These are phyloP conservation scores for Branchinecta lynchi DNA, from an alignment of 1,140 invertebrate genomes.

Conservation along the genomic window DNA sequence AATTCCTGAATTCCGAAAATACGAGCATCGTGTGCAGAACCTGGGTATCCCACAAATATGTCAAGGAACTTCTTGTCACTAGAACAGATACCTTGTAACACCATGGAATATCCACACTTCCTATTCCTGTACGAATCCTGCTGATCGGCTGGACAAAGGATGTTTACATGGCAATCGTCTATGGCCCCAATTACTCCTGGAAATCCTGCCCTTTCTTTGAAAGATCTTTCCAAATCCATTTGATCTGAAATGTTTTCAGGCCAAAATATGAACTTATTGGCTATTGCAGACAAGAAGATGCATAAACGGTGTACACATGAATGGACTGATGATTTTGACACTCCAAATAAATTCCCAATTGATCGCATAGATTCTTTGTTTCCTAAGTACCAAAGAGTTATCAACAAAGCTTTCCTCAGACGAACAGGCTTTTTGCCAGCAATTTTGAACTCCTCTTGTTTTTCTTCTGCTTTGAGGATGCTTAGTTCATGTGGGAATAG, in stretches of 20 bases:
- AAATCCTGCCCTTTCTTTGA: slow-evolving; percentile 11
- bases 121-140: neutral
- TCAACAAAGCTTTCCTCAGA: neutral
- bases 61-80: slow-evolving; percentile 18
- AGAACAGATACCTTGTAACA: slow-evolving; percentile 1
- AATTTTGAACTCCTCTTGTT: neutral
- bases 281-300: neutral
- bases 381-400: neutral
- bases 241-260: neutral
- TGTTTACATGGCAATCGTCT: neutral
- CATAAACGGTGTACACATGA: slow-evolving; percentile 3
- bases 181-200: slow-evolving; percentile 5
- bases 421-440: neutral
- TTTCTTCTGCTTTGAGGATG: neutral
- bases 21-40: slow-evolving; percentile 22
- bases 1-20: slow-evolving; percentile 16
- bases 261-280: neutral
- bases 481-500: neutral
- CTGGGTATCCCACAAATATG: slow-evolving; percentile 21
- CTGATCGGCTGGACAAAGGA: neutral
- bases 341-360: slow-evolving; percentile 5
- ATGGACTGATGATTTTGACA: neutral
- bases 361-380: slow-evolving; percentile 8
- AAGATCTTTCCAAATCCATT: neutral
- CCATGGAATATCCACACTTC: slow-evolving; percentile 7